Evolutionary conservation across 2,113 vertebrate genomes (phyloP).

Genomic region (Phaethornis superciliosus): DNA sequence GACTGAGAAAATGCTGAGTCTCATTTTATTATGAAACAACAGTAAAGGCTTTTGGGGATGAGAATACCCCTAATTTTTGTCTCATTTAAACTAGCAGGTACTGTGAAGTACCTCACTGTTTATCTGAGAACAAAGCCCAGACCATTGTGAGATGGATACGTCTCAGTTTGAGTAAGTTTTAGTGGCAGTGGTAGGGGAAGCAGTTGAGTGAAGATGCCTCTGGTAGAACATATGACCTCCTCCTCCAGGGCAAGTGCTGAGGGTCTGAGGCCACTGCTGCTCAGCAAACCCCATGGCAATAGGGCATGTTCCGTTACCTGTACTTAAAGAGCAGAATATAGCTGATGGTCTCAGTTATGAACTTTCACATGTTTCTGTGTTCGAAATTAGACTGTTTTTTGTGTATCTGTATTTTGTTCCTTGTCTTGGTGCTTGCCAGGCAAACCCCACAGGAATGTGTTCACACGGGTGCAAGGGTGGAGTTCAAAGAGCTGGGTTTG

Average conservation of each 20-base stretch:
- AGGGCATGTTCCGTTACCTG: neutral
- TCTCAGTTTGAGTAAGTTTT: too few species aligned
- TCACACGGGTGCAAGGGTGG: neutral
- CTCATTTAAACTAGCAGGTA: neutral
- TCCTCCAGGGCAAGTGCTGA: neutral
- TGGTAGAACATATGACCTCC: neutral
- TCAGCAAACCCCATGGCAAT: neutral
- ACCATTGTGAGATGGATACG: accelerated
- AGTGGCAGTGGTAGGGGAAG: neutral
- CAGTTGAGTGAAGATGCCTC: neutral
- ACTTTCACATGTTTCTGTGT: neutral
- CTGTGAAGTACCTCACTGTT: neutral
- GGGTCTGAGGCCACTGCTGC: neutral
- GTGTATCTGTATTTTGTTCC: neutral
- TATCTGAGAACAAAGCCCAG: neutral
- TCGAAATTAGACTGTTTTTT: too few species aligned
- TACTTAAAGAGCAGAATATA: neutral
- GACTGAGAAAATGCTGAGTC: neutral
- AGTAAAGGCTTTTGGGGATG: neutral
- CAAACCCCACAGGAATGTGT: neutral
- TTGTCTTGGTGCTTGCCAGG: neutral
- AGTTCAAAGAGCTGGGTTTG: neutral
- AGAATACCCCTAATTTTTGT: neutral
- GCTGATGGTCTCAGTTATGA: neutral
- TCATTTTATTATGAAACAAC: neutral